Percentiles rank a stretch among this genome's conserved stretches.
Conservation (phyloP, 1,140 invertebrate genomes). For the Dreissena rostriformis region DNA sequence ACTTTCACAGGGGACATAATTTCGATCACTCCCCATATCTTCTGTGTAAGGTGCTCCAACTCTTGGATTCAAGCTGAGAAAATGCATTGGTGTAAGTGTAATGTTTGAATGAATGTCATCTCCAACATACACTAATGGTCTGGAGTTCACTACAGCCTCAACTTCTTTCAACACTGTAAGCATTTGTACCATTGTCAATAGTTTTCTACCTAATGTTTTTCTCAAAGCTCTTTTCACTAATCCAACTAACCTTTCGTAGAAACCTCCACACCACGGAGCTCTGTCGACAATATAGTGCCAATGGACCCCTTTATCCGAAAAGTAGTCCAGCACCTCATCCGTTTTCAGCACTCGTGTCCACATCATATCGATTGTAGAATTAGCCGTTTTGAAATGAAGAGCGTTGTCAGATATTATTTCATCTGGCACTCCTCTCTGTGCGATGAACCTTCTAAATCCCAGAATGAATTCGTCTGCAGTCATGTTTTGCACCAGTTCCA, state of each 20-base stretch:
- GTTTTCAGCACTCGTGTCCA: not conserved
- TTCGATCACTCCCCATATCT: not conserved
- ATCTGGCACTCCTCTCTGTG: conserved; percentile 27
- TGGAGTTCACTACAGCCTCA: conserved; percentile 45
- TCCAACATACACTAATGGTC: conserved; percentile 47
- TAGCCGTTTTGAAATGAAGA: conserved; percentile 26
- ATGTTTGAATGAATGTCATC: conserved; percentile 47
- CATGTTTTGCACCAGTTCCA: conserved; percentile 48
- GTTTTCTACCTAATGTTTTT: conserved; percentile 17
- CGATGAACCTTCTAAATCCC: conserved; percentile 39
- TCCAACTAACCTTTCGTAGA: conserved; percentile 21
- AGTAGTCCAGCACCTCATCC: not conserved
- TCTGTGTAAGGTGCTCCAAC: conserved; percentile 9
- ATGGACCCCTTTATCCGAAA: not conserved
- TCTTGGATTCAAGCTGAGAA: conserved; percentile 23
- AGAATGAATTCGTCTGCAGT: conserved; percentile 41
- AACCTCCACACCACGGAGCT: conserved; percentile 11
- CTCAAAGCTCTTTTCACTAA: conserved; percentile 23
- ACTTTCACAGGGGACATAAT: not conserved
- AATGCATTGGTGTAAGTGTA: conserved; percentile 14
- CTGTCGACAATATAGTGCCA: not conserved
- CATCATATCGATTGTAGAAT: conserved; percentile 9
- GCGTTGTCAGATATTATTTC: conserved; percentile 45
- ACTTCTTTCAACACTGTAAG: conserved; percentile 31
- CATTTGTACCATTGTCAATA: conserved; percentile 33